Base-by-base conservation (phyloP, 2,888 invertebrate genomes). In the Nineta flava region DNA sequence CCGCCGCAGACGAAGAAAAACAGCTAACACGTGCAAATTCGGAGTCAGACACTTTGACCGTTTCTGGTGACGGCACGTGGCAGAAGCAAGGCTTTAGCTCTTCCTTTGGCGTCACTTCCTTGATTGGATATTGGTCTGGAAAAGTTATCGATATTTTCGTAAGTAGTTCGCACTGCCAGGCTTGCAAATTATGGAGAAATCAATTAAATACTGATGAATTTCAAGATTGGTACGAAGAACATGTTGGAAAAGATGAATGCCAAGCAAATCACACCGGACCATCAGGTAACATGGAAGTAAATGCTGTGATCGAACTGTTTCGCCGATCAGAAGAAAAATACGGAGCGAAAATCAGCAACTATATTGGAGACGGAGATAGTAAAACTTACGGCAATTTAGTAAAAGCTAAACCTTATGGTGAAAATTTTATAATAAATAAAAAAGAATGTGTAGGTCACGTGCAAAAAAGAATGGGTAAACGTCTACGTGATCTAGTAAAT, bases 301-400 rank as follows among this genome's bases (percentile, higher is more conserved):
- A 32, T 7, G 34, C 35, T 15, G 17, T 47, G 5, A 16, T 16
- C 9, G 47, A 32, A 6, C 9, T 47, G 35, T 47, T 47, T 17
- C 7, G 10, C 6, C 47, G 38, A 6, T 47, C 47, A n/a, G 6
- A 13, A 6, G 38, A 47, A 47, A 43, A 47, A 47, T 35, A n/a
- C 7, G 16, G 47, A 56, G 35, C 35, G 9, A 35, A 17, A 6
- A 58, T 56, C 40, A 21, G 1, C 3, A 56, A 54, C 47, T 58
- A 56, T 40, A 56, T 57, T 17, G 43, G 43, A 6, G 43, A 43
- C 19, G 43, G 43, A 3, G 43, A 43, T 15, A 16, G 15, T 7
- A 57, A 57, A 54, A 57, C 57, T 9, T 57, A 48, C 43, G 49
- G 47, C 7, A 55, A 52, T 9, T 41, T 58, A 47, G 15, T 56